These are phyloP conservation scores for Hirtodrosophila trivittata DNA, from an alignment of 2,888 invertebrate genomes.

Conservation along the genomic window DNA sequence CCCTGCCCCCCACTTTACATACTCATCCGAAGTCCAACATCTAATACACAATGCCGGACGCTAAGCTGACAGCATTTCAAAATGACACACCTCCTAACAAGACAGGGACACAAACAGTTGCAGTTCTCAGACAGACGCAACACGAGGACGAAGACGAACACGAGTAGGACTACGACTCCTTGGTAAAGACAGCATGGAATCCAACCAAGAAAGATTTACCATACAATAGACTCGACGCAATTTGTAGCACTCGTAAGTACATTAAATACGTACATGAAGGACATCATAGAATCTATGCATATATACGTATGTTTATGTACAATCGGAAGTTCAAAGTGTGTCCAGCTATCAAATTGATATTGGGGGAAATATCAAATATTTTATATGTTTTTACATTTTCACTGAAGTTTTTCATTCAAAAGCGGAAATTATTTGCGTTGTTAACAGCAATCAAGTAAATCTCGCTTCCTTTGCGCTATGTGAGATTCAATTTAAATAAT, in stretches of 20 bases:
- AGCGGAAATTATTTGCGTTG: background rate
- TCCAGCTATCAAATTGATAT: background rate
- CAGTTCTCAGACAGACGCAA: conserved; percentile 4
- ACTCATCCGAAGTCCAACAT: background rate
- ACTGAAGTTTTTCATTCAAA: background rate
- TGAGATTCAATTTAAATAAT: background rate
- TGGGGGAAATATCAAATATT: background rate
- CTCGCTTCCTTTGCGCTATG: background rate
- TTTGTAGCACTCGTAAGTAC: no score
- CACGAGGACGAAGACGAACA: conserved; percentile 1
- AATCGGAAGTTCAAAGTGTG: background rate
- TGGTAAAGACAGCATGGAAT: background rate
- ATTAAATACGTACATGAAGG: background rate
- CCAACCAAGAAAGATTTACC: conserved; percentile 6
- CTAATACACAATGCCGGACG: conserved; percentile 46
- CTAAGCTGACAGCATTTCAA: conserved; percentile 63
- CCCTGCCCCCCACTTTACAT: conserved; percentile 38
- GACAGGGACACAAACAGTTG: conserved; percentile 22
- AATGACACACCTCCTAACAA: conserved; percentile 65
- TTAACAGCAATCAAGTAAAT: background rate
- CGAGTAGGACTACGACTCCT: conserved; percentile 16
- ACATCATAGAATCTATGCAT: background rate
- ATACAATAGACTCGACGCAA: background rate
- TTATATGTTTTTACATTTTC: background rate
- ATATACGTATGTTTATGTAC: background rate